Conservation (phyloP, 2,113 vertebrate species). For the Paralichthys olivaceus region DNA sequence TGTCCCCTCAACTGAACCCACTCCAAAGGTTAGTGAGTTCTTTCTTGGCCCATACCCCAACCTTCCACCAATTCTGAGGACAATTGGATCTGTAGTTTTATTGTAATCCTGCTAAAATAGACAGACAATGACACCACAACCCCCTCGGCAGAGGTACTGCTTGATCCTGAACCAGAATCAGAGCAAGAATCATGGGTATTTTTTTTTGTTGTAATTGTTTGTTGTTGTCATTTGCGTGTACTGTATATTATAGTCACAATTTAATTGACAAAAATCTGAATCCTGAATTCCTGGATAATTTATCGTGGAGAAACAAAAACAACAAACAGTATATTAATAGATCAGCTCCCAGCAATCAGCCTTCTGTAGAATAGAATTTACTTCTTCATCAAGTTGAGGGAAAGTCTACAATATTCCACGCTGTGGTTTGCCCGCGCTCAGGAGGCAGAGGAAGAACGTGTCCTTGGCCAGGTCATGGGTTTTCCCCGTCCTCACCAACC, state of each 20-base stretch:
- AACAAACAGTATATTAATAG: background rate
- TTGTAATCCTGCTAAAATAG: no score
- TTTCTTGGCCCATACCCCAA: no score
- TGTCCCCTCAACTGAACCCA: no score
- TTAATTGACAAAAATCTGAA: background rate
- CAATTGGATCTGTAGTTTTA: background rate
- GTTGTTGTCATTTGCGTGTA: background rate
- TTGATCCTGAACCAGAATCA: no score
- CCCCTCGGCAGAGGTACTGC: no score
- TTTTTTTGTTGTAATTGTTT: background rate
- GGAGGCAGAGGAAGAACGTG: slow-evolving; percentile 19
- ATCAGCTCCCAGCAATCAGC: background rate
- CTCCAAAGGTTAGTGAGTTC: no score
- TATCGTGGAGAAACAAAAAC: background rate
- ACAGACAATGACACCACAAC: no score
- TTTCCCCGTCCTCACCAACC: slow-evolving; percentile 73
- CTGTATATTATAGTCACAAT: background rate
- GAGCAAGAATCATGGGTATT: no score
- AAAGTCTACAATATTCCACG: background rate
- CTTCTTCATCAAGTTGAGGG: background rate
- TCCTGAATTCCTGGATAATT: background rate
- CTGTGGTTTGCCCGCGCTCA: background rate
- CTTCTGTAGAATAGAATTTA: background rate
- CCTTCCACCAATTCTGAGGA: no score
- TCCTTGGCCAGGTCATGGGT: slow-evolving; percentile 53